Evolutionary conservation across 2,888 invertebrate species (phyloP), one percentile per base, ranked within the genome.

Genomic region (Nemoura dubitans): DNA sequence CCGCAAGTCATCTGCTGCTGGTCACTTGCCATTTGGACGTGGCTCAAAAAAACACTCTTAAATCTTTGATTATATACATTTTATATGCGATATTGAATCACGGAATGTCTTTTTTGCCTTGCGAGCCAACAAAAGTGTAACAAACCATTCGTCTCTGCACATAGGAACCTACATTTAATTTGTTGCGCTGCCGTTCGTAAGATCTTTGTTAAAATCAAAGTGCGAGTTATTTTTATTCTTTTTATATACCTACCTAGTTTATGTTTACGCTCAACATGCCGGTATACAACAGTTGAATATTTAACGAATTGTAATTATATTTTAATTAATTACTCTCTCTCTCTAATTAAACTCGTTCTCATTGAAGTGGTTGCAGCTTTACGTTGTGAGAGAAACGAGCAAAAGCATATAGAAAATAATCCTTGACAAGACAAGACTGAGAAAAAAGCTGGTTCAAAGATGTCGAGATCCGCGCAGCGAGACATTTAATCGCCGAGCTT

Each of bases 21-120:
- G 59, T 59, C 59, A 21, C 59, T 21, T 59, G 59, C 59, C 59
- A 59, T 21, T 59, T 59, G 59, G 59, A 59, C 14, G 3, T 21
- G 59, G 21, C 59, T 59, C 59, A 59, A 59, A 59, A 59, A 59
- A 59, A 21, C 59, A 21, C 59, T 59, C 16, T 10, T 21, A 21
- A 59, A 59, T 59, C 59, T 59, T 21, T 59, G 59, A 59, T 59
- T 59, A 59, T 59, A 59, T 59, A 36, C 36, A 59, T 59, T 59
- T 59, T 59, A 14, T 59, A 7, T 21, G 59, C 59, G 59, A 59
- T 59, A 59, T 59, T 59, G 59, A 59, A 59, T 59, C 59, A 59
- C 59, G 59, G 14, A 59, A 59, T 21, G 59, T 21, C 16, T 59
- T 36, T 36, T 36, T 36, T 36, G 36, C 59, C 21, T 59, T 59